These are phyloP conservation scores for Martes flavigula DNA, from an alignment of 2,797 vertebrate species.

Conservation along the genomic window DNA sequence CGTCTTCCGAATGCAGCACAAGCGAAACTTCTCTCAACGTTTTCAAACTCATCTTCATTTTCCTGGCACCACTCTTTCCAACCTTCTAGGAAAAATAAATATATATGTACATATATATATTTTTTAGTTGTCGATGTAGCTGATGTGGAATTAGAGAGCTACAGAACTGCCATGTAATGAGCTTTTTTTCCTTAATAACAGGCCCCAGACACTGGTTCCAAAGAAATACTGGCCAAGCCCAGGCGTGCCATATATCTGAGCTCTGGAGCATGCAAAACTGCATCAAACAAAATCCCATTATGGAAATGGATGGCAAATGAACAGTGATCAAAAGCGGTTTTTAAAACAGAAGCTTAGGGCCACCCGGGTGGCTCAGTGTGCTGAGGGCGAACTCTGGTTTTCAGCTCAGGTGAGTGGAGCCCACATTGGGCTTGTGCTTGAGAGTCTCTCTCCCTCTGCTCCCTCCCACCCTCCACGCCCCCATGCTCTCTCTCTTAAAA, in stretches of 20 bases:
- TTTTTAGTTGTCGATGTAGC: background rate
- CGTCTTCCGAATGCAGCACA: slow-evolving; percentile 36
- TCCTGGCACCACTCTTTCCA: slow-evolving; percentile 65
- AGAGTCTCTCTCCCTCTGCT: background rate
- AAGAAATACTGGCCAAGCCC: background rate
- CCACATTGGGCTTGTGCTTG: background rate
- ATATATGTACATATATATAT: background rate
- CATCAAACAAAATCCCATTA: background rate
- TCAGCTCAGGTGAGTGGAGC: background rate
- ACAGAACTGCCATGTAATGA: background rate
- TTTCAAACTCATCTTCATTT: slow-evolving; percentile 41
- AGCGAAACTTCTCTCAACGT: slow-evolving; percentile 7
- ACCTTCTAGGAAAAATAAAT: background rate
- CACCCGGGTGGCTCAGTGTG: background rate
- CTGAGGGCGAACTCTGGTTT: background rate
- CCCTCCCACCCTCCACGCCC: no score
- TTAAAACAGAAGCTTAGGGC: background rate
- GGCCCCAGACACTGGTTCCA: background rate
- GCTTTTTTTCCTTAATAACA: background rate
- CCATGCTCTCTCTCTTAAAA: background rate
- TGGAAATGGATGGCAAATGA: background rate
- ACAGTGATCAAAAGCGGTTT: background rate
- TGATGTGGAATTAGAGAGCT: background rate
- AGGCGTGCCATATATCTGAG: no score
- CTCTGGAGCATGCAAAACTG: background rate